Percentiles rank a stretch among this genome's conserved stretches.
Evolutionary conservation across 2,888 invertebrate genomes (phyloP).

Genomic region (Cecidostiba fungosa): DNA sequence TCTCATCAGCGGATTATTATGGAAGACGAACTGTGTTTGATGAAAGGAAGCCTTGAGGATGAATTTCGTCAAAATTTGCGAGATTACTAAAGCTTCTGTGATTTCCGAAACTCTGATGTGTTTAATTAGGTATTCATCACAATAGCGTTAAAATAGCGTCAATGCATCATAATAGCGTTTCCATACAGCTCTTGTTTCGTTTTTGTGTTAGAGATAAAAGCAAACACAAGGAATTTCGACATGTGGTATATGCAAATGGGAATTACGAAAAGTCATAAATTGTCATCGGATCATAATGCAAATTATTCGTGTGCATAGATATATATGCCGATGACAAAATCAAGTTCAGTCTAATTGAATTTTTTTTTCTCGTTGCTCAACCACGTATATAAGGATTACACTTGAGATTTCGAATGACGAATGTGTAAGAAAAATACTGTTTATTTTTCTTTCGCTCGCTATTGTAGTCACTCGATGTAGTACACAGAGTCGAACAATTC

Average conservation of each 20-base stretch:
- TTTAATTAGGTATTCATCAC: not conserved
- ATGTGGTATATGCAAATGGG: not conserved
- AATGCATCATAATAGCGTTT: no score
- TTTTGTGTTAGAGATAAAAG: not conserved
- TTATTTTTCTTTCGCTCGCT: not conserved
- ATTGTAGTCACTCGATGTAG: not conserved
- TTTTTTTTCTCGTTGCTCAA: conserved; percentile 7
- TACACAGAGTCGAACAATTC: not conserved
- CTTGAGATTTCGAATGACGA: not conserved
- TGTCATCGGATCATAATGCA: conserved; percentile 38
- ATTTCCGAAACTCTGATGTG: not conserved
- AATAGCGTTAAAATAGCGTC: no score
- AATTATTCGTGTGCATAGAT: not conserved
- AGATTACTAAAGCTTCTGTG: not conserved
- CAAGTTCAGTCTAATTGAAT: not conserved
- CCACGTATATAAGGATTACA: not conserved
- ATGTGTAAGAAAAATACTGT: not conserved
- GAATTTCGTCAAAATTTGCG: not conserved
- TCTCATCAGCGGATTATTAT: not conserved
- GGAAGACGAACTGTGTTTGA: not conserved
- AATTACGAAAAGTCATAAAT: conserved; percentile 27
- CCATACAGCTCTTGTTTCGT: not conserved
- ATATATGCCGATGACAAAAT: conserved; percentile 6
- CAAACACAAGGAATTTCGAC: conserved; percentile 10
- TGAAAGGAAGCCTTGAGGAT: not conserved